Evolutionary conservation across 2,888 invertebrate genomes (phyloP).

Genomic region (Lysandra bellargus): DNA sequence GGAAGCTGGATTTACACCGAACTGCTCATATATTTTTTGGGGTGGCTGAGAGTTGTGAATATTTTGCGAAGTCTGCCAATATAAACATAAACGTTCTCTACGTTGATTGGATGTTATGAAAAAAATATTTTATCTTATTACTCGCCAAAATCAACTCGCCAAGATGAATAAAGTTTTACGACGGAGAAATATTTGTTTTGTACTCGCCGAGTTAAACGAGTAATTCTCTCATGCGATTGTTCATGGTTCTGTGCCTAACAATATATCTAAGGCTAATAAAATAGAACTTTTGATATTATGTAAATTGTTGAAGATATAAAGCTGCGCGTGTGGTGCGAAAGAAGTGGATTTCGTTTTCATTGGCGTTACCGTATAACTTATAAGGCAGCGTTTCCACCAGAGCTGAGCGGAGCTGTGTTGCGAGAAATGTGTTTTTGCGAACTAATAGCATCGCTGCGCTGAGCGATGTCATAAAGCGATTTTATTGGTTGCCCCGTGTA

Average conservation of each 20-base stretch:
- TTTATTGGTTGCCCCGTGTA: too few species aligned
- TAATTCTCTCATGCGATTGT: background rate
- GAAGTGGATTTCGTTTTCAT: background rate
- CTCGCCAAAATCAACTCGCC: constrained; percentile 24
- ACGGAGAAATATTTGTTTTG: background rate
- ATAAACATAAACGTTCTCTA: constrained; percentile 38
- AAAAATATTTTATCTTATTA: constrained; percentile 31
- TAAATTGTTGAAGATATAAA: background rate
- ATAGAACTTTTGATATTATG: background rate
- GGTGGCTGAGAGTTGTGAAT: constrained; percentile 44
- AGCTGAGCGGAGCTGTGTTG: too few species aligned
- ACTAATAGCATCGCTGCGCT: too few species aligned
- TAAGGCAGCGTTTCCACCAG: too few species aligned
- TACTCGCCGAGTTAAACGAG: background rate
- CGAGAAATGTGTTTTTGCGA: too few species aligned
- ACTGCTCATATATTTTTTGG: constrained; percentile 50
- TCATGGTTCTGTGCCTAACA: background rate
- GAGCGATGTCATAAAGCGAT: too few species aligned
- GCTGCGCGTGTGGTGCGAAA: background rate
- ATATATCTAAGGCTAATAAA: background rate
- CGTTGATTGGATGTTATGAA: constrained; percentile 28
- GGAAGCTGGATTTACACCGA: constrained; percentile 55
- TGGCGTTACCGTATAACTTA: background rate
- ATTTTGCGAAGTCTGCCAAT: constrained; percentile 45
- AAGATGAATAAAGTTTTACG: constrained; percentile 23